phyloP scores from a whole-genome alignment of 2,888 invertebrate genomes.

The Chaitophorus viminalis region DNA sequence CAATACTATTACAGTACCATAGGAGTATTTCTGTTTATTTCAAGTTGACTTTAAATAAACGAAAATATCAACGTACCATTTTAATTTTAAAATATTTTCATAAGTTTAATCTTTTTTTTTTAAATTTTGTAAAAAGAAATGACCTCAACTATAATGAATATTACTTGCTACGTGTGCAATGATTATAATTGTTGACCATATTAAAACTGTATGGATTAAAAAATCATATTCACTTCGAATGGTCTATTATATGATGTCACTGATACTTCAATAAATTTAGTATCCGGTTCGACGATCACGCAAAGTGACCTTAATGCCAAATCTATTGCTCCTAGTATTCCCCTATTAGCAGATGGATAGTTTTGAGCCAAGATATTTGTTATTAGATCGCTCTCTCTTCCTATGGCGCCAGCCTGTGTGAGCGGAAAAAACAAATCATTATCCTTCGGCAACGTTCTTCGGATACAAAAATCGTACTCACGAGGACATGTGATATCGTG shows the following conservation, averaged over 20 bases:
- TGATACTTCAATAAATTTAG: conserved; percentile 11
- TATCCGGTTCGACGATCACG: conserved; percentile 13
- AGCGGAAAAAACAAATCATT: not conserved
- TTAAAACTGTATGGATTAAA: not conserved
- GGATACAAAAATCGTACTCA: conserved; percentile 4
- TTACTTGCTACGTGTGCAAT: no score
- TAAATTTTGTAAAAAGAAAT: no score
- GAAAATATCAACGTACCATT: no score
- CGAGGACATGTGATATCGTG: conserved; percentile 50
- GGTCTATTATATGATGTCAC: conserved; percentile 32
- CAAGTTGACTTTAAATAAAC: no score
- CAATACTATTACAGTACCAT: no score
- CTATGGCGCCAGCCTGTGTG: conserved; percentile 36
- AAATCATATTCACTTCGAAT: conserved; percentile 29
- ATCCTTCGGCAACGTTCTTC: not conserved
- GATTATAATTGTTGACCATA: no score
- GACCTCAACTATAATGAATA: no score
- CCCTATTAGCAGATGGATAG: conserved; percentile 14
- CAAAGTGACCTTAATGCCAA: conserved; percentile 35
- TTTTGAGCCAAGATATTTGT: conserved; percentile 18
- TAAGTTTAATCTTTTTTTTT: no score
- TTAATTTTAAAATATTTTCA: no score
- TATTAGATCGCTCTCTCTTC: conserved; percentile 25
- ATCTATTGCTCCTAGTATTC: conserved; percentile 44
- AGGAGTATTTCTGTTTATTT: no score